These are phyloP conservation scores for Podarcis muralis DNA, from an alignment of 2,113 vertebrate genomes.

Conservation along the genomic window DNA sequence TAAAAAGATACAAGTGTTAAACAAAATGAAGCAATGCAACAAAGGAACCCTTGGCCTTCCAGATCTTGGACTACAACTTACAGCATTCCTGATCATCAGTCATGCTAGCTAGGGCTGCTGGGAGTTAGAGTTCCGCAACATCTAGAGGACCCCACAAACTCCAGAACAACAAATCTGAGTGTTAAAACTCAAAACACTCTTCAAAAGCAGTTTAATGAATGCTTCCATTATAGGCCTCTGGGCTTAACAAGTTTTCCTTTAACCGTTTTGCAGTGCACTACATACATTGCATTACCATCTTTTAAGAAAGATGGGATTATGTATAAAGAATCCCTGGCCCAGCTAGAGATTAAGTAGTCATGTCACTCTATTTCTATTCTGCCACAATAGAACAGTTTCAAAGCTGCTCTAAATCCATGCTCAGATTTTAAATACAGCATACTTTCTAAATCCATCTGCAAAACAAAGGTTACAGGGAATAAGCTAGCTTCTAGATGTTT, in stretches of 20 bases:
- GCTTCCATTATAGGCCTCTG: neutral
- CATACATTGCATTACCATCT: constrained; percentile 1
- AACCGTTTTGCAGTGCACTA: constrained; percentile 9
- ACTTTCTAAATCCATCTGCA: constrained; percentile 60
- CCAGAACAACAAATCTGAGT: neutral
- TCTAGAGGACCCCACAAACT: neutral
- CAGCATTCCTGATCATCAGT: no score
- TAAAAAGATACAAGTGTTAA: neutral
- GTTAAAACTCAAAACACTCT: neutral
- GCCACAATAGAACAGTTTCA: constrained; percentile 62
- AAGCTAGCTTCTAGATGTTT: constrained; percentile 43
- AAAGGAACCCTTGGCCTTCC: neutral
- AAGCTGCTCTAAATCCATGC: constrained; percentile 59
- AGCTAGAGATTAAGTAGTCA: constrained; percentile 62
- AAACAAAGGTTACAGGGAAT: constrained; percentile 56
- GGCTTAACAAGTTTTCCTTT: constrained; percentile 7
- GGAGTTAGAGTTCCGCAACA: no score
- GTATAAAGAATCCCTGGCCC: constrained; percentile 49
- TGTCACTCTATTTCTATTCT: constrained; percentile 54
- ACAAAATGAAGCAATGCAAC: neutral
- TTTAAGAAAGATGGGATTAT: constrained; percentile 52
- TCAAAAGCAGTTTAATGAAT: neutral
- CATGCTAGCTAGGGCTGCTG: no score
- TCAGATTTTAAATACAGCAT: constrained; percentile 47
- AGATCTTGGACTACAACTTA: no score